Base-by-base conservation (phyloP, 2,888 invertebrate genomes). In the Rhodophaea formosa region DNA sequence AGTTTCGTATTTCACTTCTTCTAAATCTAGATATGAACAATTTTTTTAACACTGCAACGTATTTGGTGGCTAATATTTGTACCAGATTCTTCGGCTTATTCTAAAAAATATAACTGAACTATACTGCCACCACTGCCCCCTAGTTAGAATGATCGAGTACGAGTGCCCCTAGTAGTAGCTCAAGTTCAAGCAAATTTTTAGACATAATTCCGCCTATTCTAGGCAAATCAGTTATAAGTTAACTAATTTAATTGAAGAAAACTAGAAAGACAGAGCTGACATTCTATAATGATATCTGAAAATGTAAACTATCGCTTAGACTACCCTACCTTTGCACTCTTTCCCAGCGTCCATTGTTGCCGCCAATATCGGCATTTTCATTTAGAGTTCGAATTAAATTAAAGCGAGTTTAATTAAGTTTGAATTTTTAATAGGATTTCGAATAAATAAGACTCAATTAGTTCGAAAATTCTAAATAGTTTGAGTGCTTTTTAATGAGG, bases 401-500 rank as follows among this genome's bases (percentile, higher is more conserved):
- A 69, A 65, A 63, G 60, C 62, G 57, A 49, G 60, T 71, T 60
- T 65, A 66, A 72, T 72, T 71, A 68, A 70, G 67, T 63, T 59
- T 51, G 51, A 66, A 59, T 65, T 69, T 66, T 67, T 63, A 63
- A 66, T 64, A 64, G 62, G 12, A 58, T 65, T 62, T 61, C 64
- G 62, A 68, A 51, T 67, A 62, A 64, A 63, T 66, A 64, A 61
- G 62, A 64, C 65, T 67, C 65, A 68, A 71, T 75, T 71, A 74
- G 62, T 62, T 60, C 60, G 60, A 60, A 67, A 66, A 71, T 70
- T 62, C 59, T 68, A 66, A 68, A 67, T 72, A 74, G 65, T 72
- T 74, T 68, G 61, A 75, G 71, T 72, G 74, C 66, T 67, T 71
- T 74, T 75, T 70, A 73, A 72, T 74, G 72, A 72, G 72, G 66